A percentile compares a stretch with the other conserved stretches of the same genome.
These are phyloP conservation scores for Empidonax alnorum DNA, from an alignment of 2,113 vertebrate species.

Conservation along the genomic window DNA sequence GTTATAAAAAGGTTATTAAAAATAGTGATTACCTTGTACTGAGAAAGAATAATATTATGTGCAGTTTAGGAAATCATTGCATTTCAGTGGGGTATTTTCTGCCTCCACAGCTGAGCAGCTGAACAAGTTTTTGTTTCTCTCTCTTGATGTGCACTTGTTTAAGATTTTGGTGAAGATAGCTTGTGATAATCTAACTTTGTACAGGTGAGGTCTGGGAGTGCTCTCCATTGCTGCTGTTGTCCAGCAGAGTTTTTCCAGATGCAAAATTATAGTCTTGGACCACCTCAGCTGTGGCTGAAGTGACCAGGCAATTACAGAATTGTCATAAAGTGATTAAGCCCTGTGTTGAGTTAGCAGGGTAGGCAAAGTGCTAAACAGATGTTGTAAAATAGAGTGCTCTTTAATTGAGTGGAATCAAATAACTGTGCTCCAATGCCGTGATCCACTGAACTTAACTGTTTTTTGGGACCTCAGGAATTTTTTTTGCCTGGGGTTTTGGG, in stretches of 20 bases:
- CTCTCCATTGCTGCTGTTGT: background rate
- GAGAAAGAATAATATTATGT: background rate
- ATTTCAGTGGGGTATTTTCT: background rate
- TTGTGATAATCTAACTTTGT: background rate
- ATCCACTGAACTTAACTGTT: background rate
- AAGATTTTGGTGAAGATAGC: background rate
- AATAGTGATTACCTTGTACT: background rate
- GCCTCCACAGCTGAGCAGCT: background rate
- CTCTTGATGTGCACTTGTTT: background rate
- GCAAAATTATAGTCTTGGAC: background rate
- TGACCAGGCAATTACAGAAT: background rate
- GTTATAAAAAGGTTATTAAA: background rate
- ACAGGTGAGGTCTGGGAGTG: rapidly evolving
- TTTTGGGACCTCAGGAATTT: rapidly evolving
- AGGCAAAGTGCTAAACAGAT: background rate
- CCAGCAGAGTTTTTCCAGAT: background rate
- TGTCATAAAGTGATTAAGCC: background rate
- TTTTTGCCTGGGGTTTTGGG: background rate
- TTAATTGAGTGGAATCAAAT: background rate
- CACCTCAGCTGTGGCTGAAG: background rate
- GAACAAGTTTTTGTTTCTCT: background rate
- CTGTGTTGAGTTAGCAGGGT: background rate
- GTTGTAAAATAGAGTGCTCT: background rate
- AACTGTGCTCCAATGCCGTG: background rate
- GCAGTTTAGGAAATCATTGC: background rate